These are phyloP conservation scores for Caenorhabditis wallacei DNA, from an alignment of 2,888 invertebrate genomes.

Conservation along the genomic window DNA sequence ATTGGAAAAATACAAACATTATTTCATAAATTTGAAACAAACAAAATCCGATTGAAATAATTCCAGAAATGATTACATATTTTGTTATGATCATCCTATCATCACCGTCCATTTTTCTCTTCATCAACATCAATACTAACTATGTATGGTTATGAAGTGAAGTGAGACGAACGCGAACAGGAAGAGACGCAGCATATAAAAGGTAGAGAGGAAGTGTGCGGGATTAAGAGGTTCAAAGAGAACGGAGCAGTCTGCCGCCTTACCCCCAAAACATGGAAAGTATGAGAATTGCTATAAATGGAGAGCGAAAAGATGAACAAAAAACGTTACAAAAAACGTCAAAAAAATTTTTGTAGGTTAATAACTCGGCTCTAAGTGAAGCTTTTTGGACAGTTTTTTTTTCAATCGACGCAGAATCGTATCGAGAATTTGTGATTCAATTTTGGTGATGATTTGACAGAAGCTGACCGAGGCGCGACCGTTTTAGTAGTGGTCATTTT, in stretches of 20 bases:
- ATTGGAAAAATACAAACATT: neutral
- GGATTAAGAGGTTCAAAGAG: constrained; percentile 33
- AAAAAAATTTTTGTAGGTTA: too few relatives aligned
- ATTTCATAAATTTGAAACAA: neutral
- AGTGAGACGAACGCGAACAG: constrained; percentile 33
- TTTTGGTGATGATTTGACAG: too few relatives aligned
- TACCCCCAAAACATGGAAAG: too few relatives aligned
- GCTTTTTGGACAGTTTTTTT: too few relatives aligned
- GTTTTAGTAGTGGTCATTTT: too few relatives aligned
- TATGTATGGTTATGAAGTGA: constrained; percentile 59
- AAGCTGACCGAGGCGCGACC: too few relatives aligned
- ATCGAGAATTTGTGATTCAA: too few relatives aligned
- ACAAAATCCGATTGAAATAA: neutral
- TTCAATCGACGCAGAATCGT: too few relatives aligned
- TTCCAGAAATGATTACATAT: constrained; percentile 8
- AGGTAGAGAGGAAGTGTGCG: constrained; percentile 9
- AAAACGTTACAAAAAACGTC: too few relatives aligned
- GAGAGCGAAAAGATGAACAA: too few relatives aligned
- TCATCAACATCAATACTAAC: constrained; percentile 44
- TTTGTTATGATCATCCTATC: constrained; percentile 13
- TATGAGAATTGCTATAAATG: too few relatives aligned
- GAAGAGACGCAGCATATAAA: constrained; percentile 33
- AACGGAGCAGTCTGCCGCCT: constrained; percentile 33
- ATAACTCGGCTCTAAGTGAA: too few relatives aligned
- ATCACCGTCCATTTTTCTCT: constrained; percentile 21